Base-by-base conservation (phyloP, 2,888 invertebrate species). In the Athalia rosae region DNA sequence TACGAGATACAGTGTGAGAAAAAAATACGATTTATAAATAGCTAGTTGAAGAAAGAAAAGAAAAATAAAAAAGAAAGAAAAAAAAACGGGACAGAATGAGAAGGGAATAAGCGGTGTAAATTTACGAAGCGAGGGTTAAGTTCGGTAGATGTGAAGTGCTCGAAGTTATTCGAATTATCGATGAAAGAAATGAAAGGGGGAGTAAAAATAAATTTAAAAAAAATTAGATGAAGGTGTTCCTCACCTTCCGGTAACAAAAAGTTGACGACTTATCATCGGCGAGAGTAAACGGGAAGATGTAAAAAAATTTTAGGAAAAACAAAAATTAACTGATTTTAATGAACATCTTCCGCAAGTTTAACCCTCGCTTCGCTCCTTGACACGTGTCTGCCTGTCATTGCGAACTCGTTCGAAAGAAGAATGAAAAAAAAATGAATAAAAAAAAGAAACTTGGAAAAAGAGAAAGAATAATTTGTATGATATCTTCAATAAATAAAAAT, bases 381-480 rank as follows among this genome's bases (percentile, higher is more conserved):
- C 71, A 71, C 45, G 13, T 71, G 58, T 58, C 71, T 71, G 58
- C 11, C 28, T 53, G n/a, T 43, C 53, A n/a, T 45, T 15, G 11
- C 71, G 45, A 43, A 41, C 43, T 71, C 45, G 45, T 58, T 58
- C 71, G 43, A 15, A 58, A 67, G 6, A 11, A 13, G 11, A 13
- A 73, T 67, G 0, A 3, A 47, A 43, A n/a, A n/a, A n/a, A 53
- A 53, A 53, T 9, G 11, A 66, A 66, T 0, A 47, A 28, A 56
- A 56, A 58, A 43, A 28, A n/a, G 41, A 58, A 0, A n/a, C n/a
- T n/a, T n/a, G n/a, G n/a, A 8, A 15, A 1, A 43, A 62, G 41
- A 64, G 15, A 47, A 47, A 64, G 13, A 71, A 63, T 67, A 58
- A 71, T 71, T 71, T 71, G 71, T 71, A 71, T 71, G 71, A 71